Percentiles rank a stretch among this genome's conserved stretches.
These are phyloP conservation scores for Acrocephalus arundinaceus DNA, from an alignment of 2,113 vertebrate species.

Conservation along the genomic window DNA sequence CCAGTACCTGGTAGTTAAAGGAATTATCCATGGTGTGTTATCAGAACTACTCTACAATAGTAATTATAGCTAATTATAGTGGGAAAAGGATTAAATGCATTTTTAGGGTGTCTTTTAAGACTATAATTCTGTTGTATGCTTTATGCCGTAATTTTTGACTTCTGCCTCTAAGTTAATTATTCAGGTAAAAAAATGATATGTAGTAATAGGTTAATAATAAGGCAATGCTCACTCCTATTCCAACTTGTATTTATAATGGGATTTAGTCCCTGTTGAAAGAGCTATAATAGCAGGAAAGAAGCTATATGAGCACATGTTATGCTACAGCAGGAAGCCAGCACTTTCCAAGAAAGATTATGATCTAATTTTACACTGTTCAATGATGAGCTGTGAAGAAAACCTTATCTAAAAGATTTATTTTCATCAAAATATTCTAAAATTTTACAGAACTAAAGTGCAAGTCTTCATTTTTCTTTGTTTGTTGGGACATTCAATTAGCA, in stretches of 20 bases:
- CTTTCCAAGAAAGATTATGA: background rate
- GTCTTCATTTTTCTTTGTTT: background rate
- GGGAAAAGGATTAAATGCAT: background rate
- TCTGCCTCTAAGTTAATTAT: background rate
- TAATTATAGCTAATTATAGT: background rate
- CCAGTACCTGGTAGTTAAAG: background rate
- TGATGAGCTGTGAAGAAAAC: background rate
- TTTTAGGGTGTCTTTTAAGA: background rate
- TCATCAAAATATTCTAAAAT: background rate
- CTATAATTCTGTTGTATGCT: background rate
- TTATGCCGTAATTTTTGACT: background rate
- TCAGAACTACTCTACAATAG: background rate
- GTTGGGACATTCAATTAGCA: background rate
- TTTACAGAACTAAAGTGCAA: background rate
- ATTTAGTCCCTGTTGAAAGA: background rate
- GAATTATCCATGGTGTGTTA: background rate
- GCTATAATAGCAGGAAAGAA: background rate
- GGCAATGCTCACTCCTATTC: background rate
- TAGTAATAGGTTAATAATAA: background rate
- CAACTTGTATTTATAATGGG: background rate
- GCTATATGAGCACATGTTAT: background rate
- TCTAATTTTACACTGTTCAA: background rate
- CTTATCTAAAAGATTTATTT: background rate
- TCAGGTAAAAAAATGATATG: background rate
- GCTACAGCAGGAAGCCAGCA: background rate